Evolutionary conservation across 2,113 vertebrate species (phyloP).

Genomic region (Holacanthus passer): DNA sequence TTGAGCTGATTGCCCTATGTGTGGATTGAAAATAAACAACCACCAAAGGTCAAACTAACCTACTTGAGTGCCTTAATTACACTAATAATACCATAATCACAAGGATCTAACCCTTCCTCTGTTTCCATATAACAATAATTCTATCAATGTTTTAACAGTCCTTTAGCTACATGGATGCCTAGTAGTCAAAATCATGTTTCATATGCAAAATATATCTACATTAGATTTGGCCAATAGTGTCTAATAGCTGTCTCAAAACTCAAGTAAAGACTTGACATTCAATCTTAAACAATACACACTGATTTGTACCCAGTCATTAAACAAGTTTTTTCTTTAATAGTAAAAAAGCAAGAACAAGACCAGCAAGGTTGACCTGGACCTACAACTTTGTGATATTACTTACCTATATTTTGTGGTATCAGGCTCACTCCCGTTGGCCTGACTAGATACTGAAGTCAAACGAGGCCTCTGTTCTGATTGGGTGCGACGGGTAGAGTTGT

Average conservation of each 20-base stretch:
- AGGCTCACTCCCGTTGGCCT: background rate
- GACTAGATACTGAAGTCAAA: constrained; percentile 18
- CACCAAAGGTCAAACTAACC: background rate
- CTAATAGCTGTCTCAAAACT: background rate
- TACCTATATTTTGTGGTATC: constrained; percentile 34
- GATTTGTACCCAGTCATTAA: background rate
- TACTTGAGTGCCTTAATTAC: background rate
- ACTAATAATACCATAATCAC: background rate
- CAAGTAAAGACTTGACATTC: background rate
- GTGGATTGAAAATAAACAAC: background rate
- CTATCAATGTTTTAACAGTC: background rate
- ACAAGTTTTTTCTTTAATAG: background rate
- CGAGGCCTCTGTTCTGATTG: constrained; percentile 81
- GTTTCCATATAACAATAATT: background rate
- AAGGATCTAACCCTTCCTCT: background rate
- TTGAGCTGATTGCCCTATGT: constrained; percentile 1
- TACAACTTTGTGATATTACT: background rate
- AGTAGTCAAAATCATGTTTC: background rate
- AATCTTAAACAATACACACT: background rate
- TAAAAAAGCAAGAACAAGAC: background rate
- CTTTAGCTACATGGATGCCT: background rate
- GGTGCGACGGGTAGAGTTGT: constrained; percentile 82
- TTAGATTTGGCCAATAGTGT: background rate
- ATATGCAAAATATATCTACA: background rate
- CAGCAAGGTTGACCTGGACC: background rate